These are phyloP conservation scores for Nothoprocta perdicaria DNA, from an alignment of 2,113 vertebrate genomes.

Conservation along the genomic window DNA sequence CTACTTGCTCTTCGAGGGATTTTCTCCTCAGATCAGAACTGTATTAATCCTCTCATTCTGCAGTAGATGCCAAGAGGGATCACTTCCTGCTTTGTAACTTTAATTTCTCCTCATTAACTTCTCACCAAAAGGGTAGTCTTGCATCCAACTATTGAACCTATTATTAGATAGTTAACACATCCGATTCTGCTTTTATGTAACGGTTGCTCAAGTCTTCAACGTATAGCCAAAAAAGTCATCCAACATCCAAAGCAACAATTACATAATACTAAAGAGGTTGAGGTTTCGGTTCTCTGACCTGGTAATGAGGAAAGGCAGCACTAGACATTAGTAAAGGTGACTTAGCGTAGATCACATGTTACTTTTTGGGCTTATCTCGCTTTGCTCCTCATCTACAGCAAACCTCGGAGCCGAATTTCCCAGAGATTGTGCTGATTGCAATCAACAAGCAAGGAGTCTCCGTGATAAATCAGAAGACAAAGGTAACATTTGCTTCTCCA, in stretches of 20 bases:
- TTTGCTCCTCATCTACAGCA: conserved; percentile 78
- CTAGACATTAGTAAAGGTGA: not conserved
- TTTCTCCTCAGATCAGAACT: not conserved
- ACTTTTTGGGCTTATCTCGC: not conserved
- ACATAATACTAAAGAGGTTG: not conserved
- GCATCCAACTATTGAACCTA: not conserved
- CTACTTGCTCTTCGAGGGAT: not conserved
- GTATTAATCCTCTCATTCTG: not conserved
- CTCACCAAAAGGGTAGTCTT: not conserved
- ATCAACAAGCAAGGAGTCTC: conserved; percentile 92
- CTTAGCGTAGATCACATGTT: not conserved
- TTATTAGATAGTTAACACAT: not conserved
- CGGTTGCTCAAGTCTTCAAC: not conserved
- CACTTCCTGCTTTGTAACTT: not conserved
- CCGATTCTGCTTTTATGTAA: not conserved
- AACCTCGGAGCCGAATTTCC: conserved; percentile 90
- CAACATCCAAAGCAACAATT: not conserved
- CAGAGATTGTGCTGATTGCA: conserved; percentile 91
- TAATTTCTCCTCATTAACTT: not conserved
- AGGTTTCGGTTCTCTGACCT: not conserved
- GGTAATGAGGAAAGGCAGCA: not conserved
- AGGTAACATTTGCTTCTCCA: conserved; percentile 78
- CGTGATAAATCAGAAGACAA: conserved; percentile 92
- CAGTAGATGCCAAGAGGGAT: not conserved
- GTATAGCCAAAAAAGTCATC: not conserved